Evolutionary conservation across 2,888 invertebrate genomes (phyloP).

Genomic region (Entomobrya proxima): DNA sequence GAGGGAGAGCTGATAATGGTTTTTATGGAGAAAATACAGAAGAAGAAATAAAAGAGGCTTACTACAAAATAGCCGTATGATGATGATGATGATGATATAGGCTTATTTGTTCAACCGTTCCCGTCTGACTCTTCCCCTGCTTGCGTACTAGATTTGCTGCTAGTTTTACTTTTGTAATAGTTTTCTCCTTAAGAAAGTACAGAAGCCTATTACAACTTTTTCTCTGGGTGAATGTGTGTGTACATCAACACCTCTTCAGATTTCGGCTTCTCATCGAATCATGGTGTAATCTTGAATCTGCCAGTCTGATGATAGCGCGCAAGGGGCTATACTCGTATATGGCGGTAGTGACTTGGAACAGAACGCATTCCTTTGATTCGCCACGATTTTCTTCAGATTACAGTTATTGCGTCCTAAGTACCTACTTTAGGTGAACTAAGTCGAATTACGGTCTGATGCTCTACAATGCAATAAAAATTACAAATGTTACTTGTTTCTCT

Average conservation of each 20-base stretch:
- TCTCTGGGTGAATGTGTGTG: conserved; percentile 4
- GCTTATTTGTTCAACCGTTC: conserved; percentile 56
- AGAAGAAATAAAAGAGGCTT: conserved; percentile 58
- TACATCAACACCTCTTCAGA: conserved; percentile 63
- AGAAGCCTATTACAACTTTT: conserved; percentile 45
- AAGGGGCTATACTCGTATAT: not conserved
- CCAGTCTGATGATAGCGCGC: conserved; percentile 28
- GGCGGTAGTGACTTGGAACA: conserved; percentile 41
- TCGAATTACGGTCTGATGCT: conserved; percentile 48
- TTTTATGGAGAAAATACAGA: conserved; percentile 48
- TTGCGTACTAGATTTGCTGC: conserved; percentile 29
- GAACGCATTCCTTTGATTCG: conserved; percentile 60
- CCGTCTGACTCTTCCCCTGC: conserved; percentile 30
- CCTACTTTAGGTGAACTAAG: conserved; percentile 51
- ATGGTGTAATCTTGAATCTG: conserved; percentile 41
- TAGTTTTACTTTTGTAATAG: conserved; percentile 31
- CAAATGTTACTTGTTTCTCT: conserved; percentile 17
- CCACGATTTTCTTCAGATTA: conserved; percentile 60
- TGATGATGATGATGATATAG: conserved; percentile 46
- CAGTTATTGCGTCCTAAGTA: conserved; percentile 57
- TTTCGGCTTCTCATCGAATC: conserved; percentile 22
- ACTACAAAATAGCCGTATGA: conserved; percentile 53
- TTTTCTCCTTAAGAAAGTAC: conserved; percentile 24
- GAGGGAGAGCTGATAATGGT: conserved; percentile 37
- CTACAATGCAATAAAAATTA: conserved; percentile 42